Base-by-base conservation (phyloP, 2,797 vertebrate species). In the Cossypha caffra region DNA sequence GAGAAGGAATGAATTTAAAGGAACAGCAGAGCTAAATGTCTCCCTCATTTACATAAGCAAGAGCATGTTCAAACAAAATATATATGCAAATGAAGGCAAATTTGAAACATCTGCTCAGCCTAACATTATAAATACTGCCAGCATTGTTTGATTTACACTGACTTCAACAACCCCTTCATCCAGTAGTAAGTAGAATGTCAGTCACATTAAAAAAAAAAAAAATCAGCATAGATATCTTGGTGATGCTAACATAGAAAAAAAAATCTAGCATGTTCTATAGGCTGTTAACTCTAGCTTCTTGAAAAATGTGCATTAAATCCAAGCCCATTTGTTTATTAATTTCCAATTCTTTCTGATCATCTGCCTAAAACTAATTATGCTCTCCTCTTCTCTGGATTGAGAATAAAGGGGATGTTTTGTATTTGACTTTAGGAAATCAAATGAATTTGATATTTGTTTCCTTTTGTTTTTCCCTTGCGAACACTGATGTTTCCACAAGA, bases 31-130 rank as follows among this genome's bases (percentile, higher is more conserved):
- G 95, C 96, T 93, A 84, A 97, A 93, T 90, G 96, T 90, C 94
- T 97, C 91, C 91, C 95, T 98, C 96, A 98, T 99, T 99, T 99
- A 98, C 98, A 99, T 98, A 97, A 86, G 95, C 98, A 98, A 98
- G 98, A 97, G 94, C 97, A 98, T 92, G 93, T 97, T 98, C 97
- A 98, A 98, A 98, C 98, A 98, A 98, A 98, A 99, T 98, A 98
- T 98, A 98, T 97, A 99, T 98, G 98, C 98, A 99, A 99, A 99
- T 98, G 97, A 98, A 97, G 97, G 98, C 97, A 98, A 97, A 99
- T 99, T 98, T 98, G 96, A 98, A 98, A 98, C 99, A 99, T 99
- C 99, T 99, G 99, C 98, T 98, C 97, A 96, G 93, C 94, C 96
- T 97, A 98, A 98, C 98, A 98, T 97, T 96, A 97, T 98, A 98